Percentiles rank a stretch among this genome's conserved stretches.
Conservation (phyloP, 64 coral and sea anemone species). For the Montipora efflorescens region DNA sequence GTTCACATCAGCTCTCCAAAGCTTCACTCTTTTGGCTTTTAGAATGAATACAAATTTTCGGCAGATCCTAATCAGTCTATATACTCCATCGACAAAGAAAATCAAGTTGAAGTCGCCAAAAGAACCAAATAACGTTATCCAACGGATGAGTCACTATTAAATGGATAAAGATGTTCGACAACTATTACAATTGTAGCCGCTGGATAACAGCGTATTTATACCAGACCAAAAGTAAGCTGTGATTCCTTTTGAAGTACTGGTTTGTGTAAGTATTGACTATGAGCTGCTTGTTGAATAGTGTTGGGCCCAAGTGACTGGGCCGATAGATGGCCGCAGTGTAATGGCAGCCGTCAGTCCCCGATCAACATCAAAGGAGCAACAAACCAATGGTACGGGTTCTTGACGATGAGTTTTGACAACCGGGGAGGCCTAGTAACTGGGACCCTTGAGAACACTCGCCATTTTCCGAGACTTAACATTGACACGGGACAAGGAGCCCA, state of each 20-base stretch:
- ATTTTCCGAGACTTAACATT: background rate
- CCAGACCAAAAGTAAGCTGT: background rate
- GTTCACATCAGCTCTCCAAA: background rate
- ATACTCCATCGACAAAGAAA: background rate
- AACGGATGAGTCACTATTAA: background rate
- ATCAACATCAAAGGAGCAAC: background rate
- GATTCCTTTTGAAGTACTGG: background rate
- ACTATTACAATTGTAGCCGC: background rate
- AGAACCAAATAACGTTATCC: background rate
- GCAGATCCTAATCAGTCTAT: background rate
- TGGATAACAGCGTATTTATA: background rate
- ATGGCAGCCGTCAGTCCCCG: background rate
- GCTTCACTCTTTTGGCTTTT: background rate
- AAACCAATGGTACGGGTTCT: background rate
- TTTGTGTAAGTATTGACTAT: background rate
- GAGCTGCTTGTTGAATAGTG: background rate
- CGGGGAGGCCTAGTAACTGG: background rate
- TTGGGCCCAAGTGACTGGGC: background rate
- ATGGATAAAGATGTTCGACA: background rate
- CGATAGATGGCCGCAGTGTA: background rate
- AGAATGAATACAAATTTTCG: background rate
- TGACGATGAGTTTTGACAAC: conserved; percentile 26
- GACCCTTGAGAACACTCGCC: background rate
- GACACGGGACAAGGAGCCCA: background rate
- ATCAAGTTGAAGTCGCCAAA: background rate